Base-by-base conservation (phyloP, 2,113 vertebrate species). In the Callorhinus ursinus region DNA sequence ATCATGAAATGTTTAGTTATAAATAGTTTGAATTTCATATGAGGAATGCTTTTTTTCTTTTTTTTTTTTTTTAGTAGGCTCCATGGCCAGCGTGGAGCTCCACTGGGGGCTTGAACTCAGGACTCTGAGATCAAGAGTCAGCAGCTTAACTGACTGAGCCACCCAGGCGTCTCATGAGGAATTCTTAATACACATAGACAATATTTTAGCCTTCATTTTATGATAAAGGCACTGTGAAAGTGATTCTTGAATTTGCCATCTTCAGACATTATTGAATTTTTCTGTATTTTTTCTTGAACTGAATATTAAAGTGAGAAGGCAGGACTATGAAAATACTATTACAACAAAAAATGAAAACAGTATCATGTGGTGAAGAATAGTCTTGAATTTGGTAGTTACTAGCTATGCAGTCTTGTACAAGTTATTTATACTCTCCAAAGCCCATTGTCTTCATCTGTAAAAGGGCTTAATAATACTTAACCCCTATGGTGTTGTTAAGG, bases 221-320 rank as follows among this genome's bases (percentile, higher is more conserved):
- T 81, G 39, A 39, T 92, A 86, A 76, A n/a, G 69, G 49, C 15
- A 59, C 49, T 84, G 13, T 95, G 61, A 90, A 65, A 53, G 42
- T 10, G 31, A 24, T 72, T 74, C 53, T 91, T 96, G 53, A 85
- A 36, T 96, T 94, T 77, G 21, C n/a, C 39, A 24, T 86, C 55
- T 90, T 71, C 21, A 79, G 71, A 81, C 46, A 71, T 95, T 92
- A 22, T 76, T 95, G 85, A 76, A 46, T 63, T 87, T 87, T 94
- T 90, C 49, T 69, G 3, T 93, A 55, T 76, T 91, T 31, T 65
- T 90, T 93, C 57, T 87, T 95, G 65, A 96, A 93, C 26, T 92
- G 76, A 93, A 81, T 94, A 77, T 69, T 88, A 69, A 96, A 89
- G 36, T 82, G 22, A 86, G 42, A 91, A 90, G 63, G 74, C 16